Evolutionary conservation across 2,888 invertebrate species (phyloP), one percentile per base, ranked within the genome.

Genomic region (Scaptomyza flava): DNA sequence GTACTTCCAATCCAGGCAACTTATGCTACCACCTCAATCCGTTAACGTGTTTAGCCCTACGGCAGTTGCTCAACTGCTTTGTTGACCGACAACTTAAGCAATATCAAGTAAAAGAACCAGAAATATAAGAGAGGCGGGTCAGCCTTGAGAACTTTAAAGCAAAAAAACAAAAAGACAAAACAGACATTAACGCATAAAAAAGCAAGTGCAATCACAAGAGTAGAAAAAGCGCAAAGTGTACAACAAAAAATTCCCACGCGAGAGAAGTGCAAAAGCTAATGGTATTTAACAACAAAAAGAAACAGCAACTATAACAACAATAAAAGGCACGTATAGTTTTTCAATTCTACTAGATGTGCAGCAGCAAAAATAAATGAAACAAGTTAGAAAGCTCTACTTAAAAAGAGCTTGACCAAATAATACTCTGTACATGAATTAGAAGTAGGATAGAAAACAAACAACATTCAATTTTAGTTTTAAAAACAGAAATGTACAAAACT

Each of bases 221-320:
- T 20, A 41, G 43, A 63, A 77, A 36, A 54, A 54, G 72, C 36
- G 30, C 41, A 56, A 57, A 45, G 17, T 20, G 23, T 51, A 45
- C 17, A 63, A 77, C 54, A 67, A 74, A 60, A 64, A 78, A 36
- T 78, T 75, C 74, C 78, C 75, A 78, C 75, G 78, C 68, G 60
- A 48, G 60, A 51, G 57, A 53, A 77, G 72, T 64, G 72, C 64
- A 66, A 63, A 66, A 62, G 63, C 63, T 58, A 73, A 73, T 72
- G 45, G 47, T 17, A 48, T 20, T 34, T 36, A 38, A 48, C 12
- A 54, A 46, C 17, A 31, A 43, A 17, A 30, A n/a, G 34, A 11
- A 59, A 33, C 2, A 46, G n/a, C n/a, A n/a, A n/a, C n/a, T n/a
- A n/a, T 30, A 20, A 61, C 48, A 36, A 61, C 46, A 33, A 59